Evolutionary conservation across 2,113 vertebrate species (phyloP).

Genomic region (Clarias batrachus): DNA sequence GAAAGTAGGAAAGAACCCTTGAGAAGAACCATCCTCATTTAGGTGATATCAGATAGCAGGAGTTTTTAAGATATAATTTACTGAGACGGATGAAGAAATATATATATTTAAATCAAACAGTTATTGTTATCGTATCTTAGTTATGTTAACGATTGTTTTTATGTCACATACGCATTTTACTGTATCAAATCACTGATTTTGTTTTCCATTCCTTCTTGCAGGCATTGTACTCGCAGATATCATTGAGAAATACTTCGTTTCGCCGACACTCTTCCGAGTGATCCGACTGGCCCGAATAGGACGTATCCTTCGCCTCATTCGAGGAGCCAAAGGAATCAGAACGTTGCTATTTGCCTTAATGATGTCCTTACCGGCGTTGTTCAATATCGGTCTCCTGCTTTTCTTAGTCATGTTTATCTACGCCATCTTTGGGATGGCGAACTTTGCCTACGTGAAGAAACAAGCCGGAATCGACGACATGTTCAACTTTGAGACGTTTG

Average conservation of each 20-base stretch:
- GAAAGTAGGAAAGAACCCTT: no score
- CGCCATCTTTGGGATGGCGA: constrained; percentile 98
- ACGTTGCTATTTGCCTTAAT: constrained; percentile 96
- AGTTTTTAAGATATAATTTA: neutral
- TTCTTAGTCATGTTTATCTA: constrained; percentile 99
- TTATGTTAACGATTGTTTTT: neutral
- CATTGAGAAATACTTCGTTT: constrained; percentile 98
- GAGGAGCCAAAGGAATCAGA: constrained; percentile 94
- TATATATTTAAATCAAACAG: neutral
- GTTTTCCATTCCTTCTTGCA: constrained; percentile 57
- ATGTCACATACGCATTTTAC: neutral
- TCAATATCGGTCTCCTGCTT: constrained; percentile 94
- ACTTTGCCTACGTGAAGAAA: constrained; percentile 93
- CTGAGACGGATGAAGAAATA: neutral
- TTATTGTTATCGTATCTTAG: neutral
- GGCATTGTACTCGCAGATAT: constrained; percentile 95
- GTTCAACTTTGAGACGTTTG: constrained; percentile 98
- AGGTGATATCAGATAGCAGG: no score
- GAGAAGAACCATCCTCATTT: no score
- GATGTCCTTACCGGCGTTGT: constrained; percentile 96
- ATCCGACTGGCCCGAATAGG: constrained; percentile 94
- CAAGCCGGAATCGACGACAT: constrained; percentile 92
- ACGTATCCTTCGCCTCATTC: constrained; percentile 89
- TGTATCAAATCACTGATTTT: constrained; percentile 17
- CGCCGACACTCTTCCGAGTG: constrained; percentile 93